These are phyloP conservation scores for Argyresthia albistria DNA, from an alignment of 2,888 invertebrate genomes.

Conservation along the genomic window DNA sequence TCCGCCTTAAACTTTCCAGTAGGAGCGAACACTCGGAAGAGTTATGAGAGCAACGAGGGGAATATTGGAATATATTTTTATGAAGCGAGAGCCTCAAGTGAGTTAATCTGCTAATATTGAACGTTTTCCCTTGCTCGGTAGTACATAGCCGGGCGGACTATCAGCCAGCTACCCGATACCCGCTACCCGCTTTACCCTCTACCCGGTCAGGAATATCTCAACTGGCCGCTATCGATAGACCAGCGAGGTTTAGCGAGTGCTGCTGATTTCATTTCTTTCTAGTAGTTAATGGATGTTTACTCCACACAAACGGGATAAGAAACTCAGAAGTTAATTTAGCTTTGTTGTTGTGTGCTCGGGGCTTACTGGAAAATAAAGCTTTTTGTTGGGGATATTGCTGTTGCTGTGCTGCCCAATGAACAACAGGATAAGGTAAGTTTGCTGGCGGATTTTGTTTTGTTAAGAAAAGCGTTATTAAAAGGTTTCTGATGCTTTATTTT, in stretches of 20 bases:
- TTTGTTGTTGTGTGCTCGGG: neutral
- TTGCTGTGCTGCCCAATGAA: neutral
- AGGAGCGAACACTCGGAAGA: conserved; percentile 52
- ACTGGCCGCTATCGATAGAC: conserved; percentile 15
- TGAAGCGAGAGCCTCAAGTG: conserved; percentile 49
- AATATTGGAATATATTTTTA: conserved; percentile 63
- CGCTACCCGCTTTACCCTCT: no score
- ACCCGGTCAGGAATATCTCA: conserved; percentile 28
- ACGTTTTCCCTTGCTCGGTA: conserved; percentile 23
- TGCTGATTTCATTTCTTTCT: neutral
- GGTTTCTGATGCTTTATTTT: neutral
- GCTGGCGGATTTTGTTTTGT: neutral
- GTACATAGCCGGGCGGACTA: no score
- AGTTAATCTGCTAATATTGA: conserved; percentile 64
- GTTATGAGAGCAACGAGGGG: conserved; percentile 54
- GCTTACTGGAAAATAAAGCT: neutral
- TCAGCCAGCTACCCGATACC: no score
- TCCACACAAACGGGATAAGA: conserved; percentile 11
- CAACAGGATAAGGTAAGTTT: neutral
- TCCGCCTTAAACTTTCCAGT: conserved; percentile 56
- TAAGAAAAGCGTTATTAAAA: neutral
- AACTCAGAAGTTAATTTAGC: neutral
- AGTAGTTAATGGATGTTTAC: neutral
- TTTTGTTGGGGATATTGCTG: neutral
- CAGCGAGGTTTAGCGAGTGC: conserved; percentile 10